Evolutionary conservation across 2,113 vertebrate species (phyloP).

Genomic region (Protobothrops flavoviridis): DNA sequence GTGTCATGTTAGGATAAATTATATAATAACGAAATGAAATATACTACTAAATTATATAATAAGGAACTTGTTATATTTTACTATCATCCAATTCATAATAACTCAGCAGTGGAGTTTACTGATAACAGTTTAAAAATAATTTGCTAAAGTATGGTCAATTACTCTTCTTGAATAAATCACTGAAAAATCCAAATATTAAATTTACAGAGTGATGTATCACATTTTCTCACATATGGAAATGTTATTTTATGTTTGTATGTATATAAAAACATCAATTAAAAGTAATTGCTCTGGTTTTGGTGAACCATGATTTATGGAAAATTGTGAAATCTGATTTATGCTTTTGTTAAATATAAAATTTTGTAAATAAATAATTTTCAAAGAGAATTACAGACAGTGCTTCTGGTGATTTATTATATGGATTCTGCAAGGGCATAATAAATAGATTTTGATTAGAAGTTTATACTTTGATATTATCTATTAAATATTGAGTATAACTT

Average conservation of each 20-base stretch:
- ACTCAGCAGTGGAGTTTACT: not conserved
- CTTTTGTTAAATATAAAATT: not conserved
- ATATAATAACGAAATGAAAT: not conserved
- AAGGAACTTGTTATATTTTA: not conserved
- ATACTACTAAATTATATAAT: not conserved
- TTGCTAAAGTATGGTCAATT: not conserved
- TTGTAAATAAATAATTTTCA: not conserved
- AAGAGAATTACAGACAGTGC: not conserved
- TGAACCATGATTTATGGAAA: not conserved
- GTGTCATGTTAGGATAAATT: not conserved
- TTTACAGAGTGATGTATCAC: not conserved
- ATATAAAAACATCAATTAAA: not conserved
- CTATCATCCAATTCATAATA: not conserved
- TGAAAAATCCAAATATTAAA: not conserved
- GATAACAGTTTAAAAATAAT: not conserved
- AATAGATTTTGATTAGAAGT: not conserved
- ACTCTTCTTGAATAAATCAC: not conserved
- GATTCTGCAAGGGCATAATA: not conserved
- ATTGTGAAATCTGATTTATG: not conserved
- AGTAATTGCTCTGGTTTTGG: not conserved
- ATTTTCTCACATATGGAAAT: not conserved
- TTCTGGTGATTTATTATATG: not conserved
- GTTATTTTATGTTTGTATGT: not conserved
- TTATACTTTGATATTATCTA: not conserved
- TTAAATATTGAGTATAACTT: not conserved